Evolutionary conservation across 2,113 vertebrate genomes (phyloP).

Genomic region (Actinemys pallida): DNA sequence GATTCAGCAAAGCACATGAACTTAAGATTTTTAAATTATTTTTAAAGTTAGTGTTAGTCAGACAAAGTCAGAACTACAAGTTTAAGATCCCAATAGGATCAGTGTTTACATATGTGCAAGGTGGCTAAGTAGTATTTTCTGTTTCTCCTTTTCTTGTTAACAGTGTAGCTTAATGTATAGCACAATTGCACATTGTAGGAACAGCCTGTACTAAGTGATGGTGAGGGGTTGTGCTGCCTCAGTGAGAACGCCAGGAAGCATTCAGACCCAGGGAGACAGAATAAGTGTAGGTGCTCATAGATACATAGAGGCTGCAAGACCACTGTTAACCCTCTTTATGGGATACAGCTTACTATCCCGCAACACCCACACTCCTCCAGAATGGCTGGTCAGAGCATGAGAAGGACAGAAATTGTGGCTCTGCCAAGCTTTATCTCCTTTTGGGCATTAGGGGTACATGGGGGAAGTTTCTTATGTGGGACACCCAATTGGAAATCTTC

Average conservation of each 20-base stretch:
- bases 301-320: background rate
- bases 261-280: background rate
- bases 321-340: rapidly evolving
- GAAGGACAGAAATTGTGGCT: background rate
- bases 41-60: background rate
- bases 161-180: background rate
- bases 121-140: background rate
- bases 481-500: background rate
- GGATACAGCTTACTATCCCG: background rate
- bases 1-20: background rate
- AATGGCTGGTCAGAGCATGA: background rate
- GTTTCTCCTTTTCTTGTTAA: background rate
- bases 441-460: background rate
- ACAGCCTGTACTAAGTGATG: background rate
- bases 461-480: background rate
- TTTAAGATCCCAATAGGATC: background rate
- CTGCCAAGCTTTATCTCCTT: background rate
- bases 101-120: background rate
- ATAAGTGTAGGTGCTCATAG: background rate
- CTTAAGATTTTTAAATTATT: background rate
- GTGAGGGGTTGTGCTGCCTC: background rate
- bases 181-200: background rate
- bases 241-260: background rate
- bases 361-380: background rate
- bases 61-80: background rate